phyloP scores from a whole-genome alignment of 2,797 vertebrate genomes.

The Miichthys miiuy region DNA sequence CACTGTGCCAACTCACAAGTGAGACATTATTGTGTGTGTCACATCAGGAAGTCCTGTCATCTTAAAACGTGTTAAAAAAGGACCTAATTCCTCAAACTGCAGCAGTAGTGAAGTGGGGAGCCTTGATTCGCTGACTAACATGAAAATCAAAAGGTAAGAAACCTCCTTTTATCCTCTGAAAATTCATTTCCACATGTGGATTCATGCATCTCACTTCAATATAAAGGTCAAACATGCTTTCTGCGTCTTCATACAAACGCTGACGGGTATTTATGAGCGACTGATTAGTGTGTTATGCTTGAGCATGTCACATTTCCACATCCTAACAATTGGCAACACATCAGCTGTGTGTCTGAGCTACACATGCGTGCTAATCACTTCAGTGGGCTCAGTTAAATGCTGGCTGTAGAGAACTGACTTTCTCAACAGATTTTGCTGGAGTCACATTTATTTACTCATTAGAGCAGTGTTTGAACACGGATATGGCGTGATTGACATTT shows the following conservation, averaged over 20 bases:
- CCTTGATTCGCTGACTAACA: slow-evolving; percentile 16
- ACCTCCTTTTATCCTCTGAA: not conserved
- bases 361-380: slow-evolving; percentile 24
- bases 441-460: not conserved
- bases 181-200: not conserved
- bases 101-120: not conserved
- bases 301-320: slow-evolving; percentile 18
- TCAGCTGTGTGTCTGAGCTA: slow-evolving; percentile 28
- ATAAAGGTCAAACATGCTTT: not conserved
- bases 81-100: slow-evolving; percentile 61
- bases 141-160: slow-evolving; percentile 74
- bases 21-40: slow-evolving; percentile 72
- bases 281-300: slow-evolving; percentile 14
- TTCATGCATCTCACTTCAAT: not conserved
- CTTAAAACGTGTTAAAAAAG: slow-evolving; percentile 57
- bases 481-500: not conserved
- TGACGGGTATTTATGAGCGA: not conserved
- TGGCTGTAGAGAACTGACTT: slow-evolving; percentile 22
- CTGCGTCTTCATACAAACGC: not conserved
- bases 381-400: slow-evolving; percentile 2
- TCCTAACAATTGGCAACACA: slow-evolving; percentile 50
- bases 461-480: not conserved
- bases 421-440: slow-evolving; percentile 14
- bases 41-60: slow-evolving; percentile 66
- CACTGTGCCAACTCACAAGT: slow-evolving; percentile 47